Base-by-base conservation (phyloP, 2,797 vertebrate species). In the Sebastes cheni region DNA sequence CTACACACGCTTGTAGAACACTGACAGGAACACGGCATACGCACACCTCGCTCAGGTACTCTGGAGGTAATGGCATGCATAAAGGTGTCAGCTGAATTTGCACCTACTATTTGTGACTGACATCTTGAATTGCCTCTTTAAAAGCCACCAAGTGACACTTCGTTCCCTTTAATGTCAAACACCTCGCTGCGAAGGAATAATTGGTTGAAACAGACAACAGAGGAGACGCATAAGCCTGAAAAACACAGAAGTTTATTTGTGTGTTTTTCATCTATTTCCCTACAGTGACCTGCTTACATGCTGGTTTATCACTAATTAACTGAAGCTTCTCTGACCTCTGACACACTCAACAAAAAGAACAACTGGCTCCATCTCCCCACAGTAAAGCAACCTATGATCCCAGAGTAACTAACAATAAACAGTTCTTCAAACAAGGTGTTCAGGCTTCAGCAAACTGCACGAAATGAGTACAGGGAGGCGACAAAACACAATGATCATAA, bases 371-470 rank as follows among this genome's bases (percentile, higher is more conserved):
- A 20, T 70, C 34, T 7, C 23, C 56, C 25, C 71, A 82, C 76
- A 70, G 67, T 59, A 67, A 74, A 72, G 16, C 67, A 23, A 52
- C 55, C 5, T 64, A 4, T 8, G 50, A 81, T 36, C 71, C 75
- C 81, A 60, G 8, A 72, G 39, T 54, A 54, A 23, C 29, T 65
- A 70, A 73, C 50, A 66, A 65, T 61, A 89, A 85, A 77, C 34
- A 85, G 58, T 32, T 81, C 66, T 73, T 81, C 74, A 90, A 81
- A 88, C 70, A 84, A 77, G 77, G 32, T 62, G 80, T 34, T 75
- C 8, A 2, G 78, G 16, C 64, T 80, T 78, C 71, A 67, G 80
- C 77, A 89, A 90, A 86, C 84, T 60, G 64, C 23, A 66, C 4
- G 3, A 72, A 83, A 86, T 80, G 67, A 84, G 72, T 55, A 25